Evolutionary conservation across 1,140 invertebrate species (phyloP), one percentile per base, ranked within the genome.

Genomic region (Drosophila prosaltans): DNA sequence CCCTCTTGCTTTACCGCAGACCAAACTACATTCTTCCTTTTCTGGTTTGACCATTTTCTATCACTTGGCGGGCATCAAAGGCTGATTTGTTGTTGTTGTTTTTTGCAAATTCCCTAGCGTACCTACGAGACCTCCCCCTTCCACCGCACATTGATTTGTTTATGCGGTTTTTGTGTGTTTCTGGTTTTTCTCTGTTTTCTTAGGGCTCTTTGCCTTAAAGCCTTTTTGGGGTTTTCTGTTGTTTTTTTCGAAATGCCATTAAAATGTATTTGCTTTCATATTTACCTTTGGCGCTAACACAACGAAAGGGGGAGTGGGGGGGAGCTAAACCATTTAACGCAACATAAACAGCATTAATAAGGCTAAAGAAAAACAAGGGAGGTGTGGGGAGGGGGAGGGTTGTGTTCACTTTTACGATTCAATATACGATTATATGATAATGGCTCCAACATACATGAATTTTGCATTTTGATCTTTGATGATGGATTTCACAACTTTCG

Each of bases 181-280:
- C 45, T 51, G 45, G 45, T 51, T 51, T 26, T 51, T 26, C 8
- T 51, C 8, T 51, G 80, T 88, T 86, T 76, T 86, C 76, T 86
- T 86, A 83, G 83, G 83, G 45, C 45, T 51, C 45, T 66, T 78
- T 74, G 81, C 65, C 77, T 70, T 41, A 71, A 69, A 82, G 82
- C 79, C 51, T 61, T 74, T 58, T 64, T 28, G 45, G 45, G 45
- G 21, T 51, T 51, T 48, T 48, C 16, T 30, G 55, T 39, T 69
- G n/a, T 66, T 75, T 73, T 70, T 55, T 57, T 54, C 61, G 67
- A 54, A 88, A 88, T 89, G 80, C 77, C 84, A 83, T 88, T 88
- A 88, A 88, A 89, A 89, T 88, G 73, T 88, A 69, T 88, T 88
- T 88, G 84, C 80, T 89, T 65, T 80, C 83, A 86, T 81, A 89